Evolutionary conservation across 2,113 vertebrate species (phyloP).

Genomic region (Etheostoma cragini): DNA sequence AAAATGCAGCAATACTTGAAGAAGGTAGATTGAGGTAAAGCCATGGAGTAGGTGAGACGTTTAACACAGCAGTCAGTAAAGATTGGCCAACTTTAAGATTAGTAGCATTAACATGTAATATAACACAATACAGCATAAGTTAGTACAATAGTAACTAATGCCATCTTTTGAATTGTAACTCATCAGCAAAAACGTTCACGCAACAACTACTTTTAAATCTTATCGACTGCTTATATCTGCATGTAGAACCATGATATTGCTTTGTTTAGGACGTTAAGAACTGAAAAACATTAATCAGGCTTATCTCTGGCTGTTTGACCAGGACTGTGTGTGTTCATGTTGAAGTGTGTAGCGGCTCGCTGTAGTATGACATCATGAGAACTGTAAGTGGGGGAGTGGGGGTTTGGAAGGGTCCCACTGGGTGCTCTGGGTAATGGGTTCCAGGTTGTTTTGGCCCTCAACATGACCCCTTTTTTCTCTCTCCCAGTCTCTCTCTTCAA

Average conservation of each 20-base stretch:
- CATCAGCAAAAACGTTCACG: not conserved
- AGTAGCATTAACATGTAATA: not conserved
- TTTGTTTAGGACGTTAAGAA: conserved; percentile 21
- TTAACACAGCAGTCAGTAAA: not conserved
- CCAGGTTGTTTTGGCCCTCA: conserved; percentile 74
- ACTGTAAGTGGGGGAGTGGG: conserved; percentile 59
- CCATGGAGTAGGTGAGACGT: not conserved
- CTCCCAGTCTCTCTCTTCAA: not conserved
- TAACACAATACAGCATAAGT: not conserved
- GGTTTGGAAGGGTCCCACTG: conserved; percentile 57
- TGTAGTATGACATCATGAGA: conserved; percentile 81
- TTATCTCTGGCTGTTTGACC: conserved; percentile 61
- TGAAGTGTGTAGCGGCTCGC: conserved; percentile 30
- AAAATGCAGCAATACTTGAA: not conserved
- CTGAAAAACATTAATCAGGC: conserved; percentile 50
- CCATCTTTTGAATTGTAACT: not conserved
- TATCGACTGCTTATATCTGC: not conserved
- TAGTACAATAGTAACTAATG: not conserved
- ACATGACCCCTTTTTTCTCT: conserved; percentile 43
- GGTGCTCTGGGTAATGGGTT: conserved; percentile 74
- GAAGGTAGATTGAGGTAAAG: not conserved
- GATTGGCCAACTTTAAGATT: not conserved
- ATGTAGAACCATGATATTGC: conserved; percentile 5
- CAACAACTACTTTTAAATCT: not conserved
- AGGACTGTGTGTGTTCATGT: conserved; percentile 44